Evolutionary conservation across 1,140 invertebrate species (phyloP), one percentile per base, ranked within the genome.

Genomic region (Bombus ignitus): DNA sequence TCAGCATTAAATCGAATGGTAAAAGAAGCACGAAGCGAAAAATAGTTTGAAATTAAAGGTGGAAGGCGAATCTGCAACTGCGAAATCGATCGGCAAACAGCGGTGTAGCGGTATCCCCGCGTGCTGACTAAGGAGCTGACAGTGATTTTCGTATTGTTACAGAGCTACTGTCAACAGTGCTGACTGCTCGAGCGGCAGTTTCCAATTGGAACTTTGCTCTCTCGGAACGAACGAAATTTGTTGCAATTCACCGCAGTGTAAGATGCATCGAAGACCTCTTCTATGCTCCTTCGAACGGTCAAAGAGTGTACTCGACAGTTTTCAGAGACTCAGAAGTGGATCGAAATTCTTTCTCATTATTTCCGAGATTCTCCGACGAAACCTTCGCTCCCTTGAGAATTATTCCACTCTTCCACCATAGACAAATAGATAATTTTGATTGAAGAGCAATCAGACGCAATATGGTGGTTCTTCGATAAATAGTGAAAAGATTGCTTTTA

Each of bases 121-220:
- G 28, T 66, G 77, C 68, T 70, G 78, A 85, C 37, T 75, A 73
- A 77, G 72, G 59, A 47, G 74, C 72, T 85, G 77, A 85, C 79
- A 53, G 79, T 12, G 37, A 86, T 62, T 88, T 86, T 57, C 65
- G 74, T 79, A 82, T 88, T 81, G 83, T 83, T 78, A 53, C 65
- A 85, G 68, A 42, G 37, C 44, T 22, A 62, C 75, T 79, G 87
- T 88, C 80, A 88, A 86, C 83, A 86, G 65, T 62, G 70, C 44
- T 62, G 87, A 75, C 80, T 88, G 74, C 74, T 86, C 65, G 59
- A 65, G 25, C 75, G 42, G 47, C 75, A 80, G 32, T 80, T 78
- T 57, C 18, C 39, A 42, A 32, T 57, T 65, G 37, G 75, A 80
- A 75, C 62, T 68, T 66, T 59, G 35, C 73, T 59, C 57, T 35